A percentile compares a stretch with the other conserved stretches of the same genome.
Evolutionary conservation across 2,888 invertebrate species (phyloP).

Genomic region (Rhagonycha lutea): DNA sequence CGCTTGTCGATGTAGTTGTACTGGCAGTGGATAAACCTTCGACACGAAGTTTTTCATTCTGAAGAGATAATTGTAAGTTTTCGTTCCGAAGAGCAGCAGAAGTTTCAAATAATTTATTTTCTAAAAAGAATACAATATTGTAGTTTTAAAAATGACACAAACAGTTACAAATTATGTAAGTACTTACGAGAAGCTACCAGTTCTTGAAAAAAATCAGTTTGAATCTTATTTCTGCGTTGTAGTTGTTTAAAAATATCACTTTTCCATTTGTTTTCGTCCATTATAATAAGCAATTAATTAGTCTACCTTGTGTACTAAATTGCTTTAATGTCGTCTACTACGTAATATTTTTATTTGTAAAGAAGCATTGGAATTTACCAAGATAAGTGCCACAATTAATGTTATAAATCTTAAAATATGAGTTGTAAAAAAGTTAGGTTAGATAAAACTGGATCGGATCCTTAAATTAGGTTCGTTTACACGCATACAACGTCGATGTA

Average conservation of each 20-base stretch:
- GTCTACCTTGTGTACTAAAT: neutral
- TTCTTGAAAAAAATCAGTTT: constrained; percentile 77
- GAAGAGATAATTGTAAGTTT: constrained; percentile 82
- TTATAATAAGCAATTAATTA: neutral
- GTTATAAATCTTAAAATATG: neutral
- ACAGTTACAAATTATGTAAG: constrained; percentile 14
- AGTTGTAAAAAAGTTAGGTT: constrained; percentile 10
- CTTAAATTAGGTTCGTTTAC: neutral
- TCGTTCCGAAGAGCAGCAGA: constrained; percentile 79
- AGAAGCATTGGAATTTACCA: neutral
- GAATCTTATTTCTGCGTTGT: constrained; percentile 73
- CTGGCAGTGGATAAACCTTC: constrained; percentile 55
- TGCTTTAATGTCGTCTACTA: neutral
- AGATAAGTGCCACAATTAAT: neutral
- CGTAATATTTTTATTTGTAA: neutral
- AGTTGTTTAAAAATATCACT: constrained; percentile 71
- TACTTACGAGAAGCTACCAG: constrained; percentile 81
- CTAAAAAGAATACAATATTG: constrained; percentile 57
- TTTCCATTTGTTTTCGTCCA: constrained; percentile 65
- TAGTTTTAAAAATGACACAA: constrained; percentile 22
- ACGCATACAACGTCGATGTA: neutral
- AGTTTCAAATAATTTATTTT: constrained; percentile 85
- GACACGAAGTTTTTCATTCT: constrained; percentile 78
- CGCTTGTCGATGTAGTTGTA: constrained; percentile 46
- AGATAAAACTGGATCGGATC: neutral